phyloP scores from a whole-genome alignment of 2,888 invertebrate species.

The Agrilus biguttatus region DNA sequence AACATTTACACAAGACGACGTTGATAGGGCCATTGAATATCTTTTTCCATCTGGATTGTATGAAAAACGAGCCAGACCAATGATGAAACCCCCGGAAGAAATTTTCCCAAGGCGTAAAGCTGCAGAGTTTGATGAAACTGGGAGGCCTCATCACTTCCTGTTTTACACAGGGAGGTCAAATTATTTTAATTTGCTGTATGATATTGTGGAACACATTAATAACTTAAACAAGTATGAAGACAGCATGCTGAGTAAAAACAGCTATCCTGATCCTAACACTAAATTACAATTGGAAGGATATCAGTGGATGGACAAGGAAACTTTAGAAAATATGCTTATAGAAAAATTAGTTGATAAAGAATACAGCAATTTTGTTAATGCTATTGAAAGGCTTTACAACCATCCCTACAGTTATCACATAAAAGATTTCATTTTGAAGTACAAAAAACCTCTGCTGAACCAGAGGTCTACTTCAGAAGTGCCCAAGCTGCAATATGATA shows the following conservation, averaged over 20 bases:
- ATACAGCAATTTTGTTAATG: slow-evolving; percentile 55
- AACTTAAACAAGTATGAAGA: slow-evolving; percentile 57
- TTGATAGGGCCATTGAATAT: slow-evolving; percentile 80
- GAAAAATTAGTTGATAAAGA: slow-evolving; percentile 54
- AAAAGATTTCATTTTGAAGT: slow-evolving; percentile 61
- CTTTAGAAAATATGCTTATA: slow-evolving; percentile 47
- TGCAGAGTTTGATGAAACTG: slow-evolving; percentile 81
- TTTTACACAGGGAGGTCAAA: slow-evolving; percentile 86
- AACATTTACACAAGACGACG: slow-evolving; percentile 72
- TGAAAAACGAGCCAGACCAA: slow-evolving; percentile 71
- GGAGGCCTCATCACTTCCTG: slow-evolving; percentile 78
- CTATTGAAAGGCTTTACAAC: slow-evolving; percentile 54
- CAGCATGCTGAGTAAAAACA: slow-evolving; percentile 46
- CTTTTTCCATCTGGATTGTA: slow-evolving; percentile 91
- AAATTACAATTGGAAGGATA: slow-evolving; percentile 40
- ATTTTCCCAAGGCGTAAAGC: slow-evolving; percentile 72
- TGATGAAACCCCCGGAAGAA: slow-evolving; percentile 81
- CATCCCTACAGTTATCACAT: slow-evolving; percentile 57
- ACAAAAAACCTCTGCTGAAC: slow-evolving; percentile 43
- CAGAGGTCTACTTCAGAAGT: slow-evolving; percentile 45
- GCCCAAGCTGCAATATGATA: slow-evolving; percentile 53
- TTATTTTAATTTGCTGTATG: slow-evolving; percentile 67
- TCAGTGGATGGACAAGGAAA: slow-evolving; percentile 51
- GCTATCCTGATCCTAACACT: slow-evolving; percentile 43
- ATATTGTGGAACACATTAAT: slow-evolving; percentile 54